Conservation (phyloP, 2,888 invertebrate species). For the Lithophane socia region DNA sequence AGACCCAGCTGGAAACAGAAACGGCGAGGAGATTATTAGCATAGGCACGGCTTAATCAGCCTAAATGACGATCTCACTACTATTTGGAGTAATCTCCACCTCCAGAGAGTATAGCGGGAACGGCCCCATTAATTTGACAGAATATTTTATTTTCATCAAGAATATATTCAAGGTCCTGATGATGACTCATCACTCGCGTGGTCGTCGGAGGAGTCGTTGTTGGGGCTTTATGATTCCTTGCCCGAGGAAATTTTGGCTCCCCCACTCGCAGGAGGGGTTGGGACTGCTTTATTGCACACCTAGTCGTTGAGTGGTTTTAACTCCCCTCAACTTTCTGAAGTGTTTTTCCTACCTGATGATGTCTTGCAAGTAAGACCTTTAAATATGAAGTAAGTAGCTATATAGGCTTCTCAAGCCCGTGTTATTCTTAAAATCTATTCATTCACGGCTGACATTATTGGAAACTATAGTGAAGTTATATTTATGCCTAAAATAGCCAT, state of each 20-base stretch:
- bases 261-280: no score
- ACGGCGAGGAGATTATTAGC: neutral
- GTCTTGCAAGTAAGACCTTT: no score
- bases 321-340: no score
- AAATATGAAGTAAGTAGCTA: neutral
- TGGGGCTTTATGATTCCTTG: no score
- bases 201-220: no score
- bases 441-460: neutral
- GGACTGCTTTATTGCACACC: neutral
- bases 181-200: no score
- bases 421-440: neutral
- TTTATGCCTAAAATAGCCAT: neutral
- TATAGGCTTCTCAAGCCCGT: neutral
- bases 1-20: conserved; percentile 90
- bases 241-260: no score
- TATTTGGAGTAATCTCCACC: no score
- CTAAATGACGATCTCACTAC: no score
- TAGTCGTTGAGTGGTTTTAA: neutral
- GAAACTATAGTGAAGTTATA: neutral
- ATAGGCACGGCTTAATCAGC: neutral
- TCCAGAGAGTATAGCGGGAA: neutral
- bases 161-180: no score
- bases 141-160: neutral
- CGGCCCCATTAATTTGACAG: neutral
- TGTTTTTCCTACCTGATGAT: no score